phyloP scores from a whole-genome alignment of 1,140 invertebrate species.

The Mylabris phalerata region DNA sequence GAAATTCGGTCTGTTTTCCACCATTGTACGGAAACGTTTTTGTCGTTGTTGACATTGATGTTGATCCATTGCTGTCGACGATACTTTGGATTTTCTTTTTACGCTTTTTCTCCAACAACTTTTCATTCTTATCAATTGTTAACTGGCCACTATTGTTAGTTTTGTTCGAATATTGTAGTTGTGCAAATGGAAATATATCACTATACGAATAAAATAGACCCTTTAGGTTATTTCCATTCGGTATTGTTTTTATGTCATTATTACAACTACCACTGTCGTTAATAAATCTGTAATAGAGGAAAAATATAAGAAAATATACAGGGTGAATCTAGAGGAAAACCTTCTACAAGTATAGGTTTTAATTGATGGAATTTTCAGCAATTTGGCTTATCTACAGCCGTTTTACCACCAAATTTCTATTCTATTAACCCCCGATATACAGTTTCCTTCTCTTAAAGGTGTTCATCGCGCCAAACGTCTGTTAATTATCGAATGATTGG shows the following conservation, averaged over 20 bases:
- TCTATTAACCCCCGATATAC: too few species aligned
- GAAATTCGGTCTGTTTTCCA: too few species aligned
- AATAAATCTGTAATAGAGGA: not conserved
- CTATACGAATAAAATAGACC: constrained; percentile 24
- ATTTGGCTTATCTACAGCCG: too few species aligned
- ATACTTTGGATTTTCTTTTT: constrained; percentile 11
- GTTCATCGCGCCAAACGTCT: too few species aligned
- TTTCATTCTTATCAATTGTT: constrained; percentile 1
- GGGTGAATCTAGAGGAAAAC: not conserved
- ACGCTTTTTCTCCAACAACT: constrained; percentile 4
- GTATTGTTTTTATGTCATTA: not conserved
- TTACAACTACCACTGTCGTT: not conserved
- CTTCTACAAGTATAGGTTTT: too few species aligned
- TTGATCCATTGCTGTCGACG: constrained; percentile 18
- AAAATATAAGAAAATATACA: not conserved
- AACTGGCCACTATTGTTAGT: not conserved
- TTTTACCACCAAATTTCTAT: not conserved
- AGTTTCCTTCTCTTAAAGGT: too few species aligned
- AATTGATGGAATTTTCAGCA: too few species aligned
- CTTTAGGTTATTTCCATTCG: not conserved
- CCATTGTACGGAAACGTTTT: not conserved
- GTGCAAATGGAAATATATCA: constrained; percentile 24
- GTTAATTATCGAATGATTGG: too few species aligned
- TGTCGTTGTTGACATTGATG: constrained; percentile 2
- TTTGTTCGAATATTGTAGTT: constrained; percentile 3